Base-by-base conservation (phyloP, 2,797 vertebrate genomes). In the Scleropages formosus region DNA sequence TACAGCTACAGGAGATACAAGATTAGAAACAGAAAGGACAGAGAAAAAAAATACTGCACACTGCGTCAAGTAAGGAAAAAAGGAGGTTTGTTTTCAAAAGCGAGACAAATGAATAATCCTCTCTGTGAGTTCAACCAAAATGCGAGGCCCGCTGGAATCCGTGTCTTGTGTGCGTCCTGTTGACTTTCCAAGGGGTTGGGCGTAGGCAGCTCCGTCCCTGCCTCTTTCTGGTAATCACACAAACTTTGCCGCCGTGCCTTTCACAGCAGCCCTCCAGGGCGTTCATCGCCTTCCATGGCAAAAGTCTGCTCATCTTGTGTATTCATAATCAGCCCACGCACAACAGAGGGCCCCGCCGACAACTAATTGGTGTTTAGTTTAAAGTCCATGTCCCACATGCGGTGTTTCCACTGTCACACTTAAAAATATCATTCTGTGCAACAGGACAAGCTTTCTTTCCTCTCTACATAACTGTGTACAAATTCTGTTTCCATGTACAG, bases 101-200 rank as follows among this genome's bases (percentile, higher is more conserved):
- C 62, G 68, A 80, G 22, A 78, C 80, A 82, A 81, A 84, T 79
- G 59, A 74, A 62, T 61, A 49, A 11, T 53, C 75, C 76, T 76
- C 75, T 59, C 49, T 62, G 80, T 46, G 80, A 78, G 79, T 80
- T 80, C 74, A 79, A 46, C 75, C 72, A 76, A 71, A 82, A 81
- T 82, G 75, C 80, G 78, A 77, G 47, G 67, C 22, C 53, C 73
- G 53, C 65, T n/a, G 68, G 68, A 82, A 80, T 62, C 74, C 65
- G 53, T 73, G 81, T 79, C 78, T 27, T 76, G 82, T 75, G 74
- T 44, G 74, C 80, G 77, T 78, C 68, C 26, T 26, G 26, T 58
- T 74, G 78, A 80, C 79, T 77, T 82, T 79, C 72, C 80, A 79
- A 81, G 77, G 79, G 78, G 66, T 79, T 77, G 77, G 78, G 78